Evolutionary conservation across 2,888 invertebrate genomes (phyloP).

Genomic region (Pristionchus japonicus): DNA sequence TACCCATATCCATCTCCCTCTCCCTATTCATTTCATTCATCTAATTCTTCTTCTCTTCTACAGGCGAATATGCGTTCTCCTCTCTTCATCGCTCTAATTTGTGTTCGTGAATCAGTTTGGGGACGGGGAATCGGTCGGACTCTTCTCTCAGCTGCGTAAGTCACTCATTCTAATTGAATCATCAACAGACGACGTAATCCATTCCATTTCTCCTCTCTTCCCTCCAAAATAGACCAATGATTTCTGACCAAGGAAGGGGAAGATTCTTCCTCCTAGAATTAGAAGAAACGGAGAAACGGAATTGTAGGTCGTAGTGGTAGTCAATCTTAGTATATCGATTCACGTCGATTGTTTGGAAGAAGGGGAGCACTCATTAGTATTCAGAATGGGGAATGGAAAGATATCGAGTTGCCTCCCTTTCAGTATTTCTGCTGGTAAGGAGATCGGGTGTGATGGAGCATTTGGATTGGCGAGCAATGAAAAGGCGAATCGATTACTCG

Average conservation of each 20-base stretch:
- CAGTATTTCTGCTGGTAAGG: conserved; percentile 38
- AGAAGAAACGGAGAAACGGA: neutral
- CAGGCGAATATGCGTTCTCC: conserved; percentile 29
- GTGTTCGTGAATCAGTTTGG: neutral
- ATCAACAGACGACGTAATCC: neutral
- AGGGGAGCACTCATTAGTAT: neutral
- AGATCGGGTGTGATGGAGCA: conserved; percentile 43
- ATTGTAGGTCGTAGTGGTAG: neutral
- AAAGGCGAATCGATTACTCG: neutral
- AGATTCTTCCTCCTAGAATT: neutral
- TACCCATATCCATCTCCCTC: neutral
- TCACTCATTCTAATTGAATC: conserved; percentile 1
- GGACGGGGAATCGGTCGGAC: conserved; percentile 21
- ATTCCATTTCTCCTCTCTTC: neutral
- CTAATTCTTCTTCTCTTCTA: neutral
- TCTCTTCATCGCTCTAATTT: conserved; percentile 38
- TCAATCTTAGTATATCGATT: neutral
- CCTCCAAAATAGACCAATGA: too few relatives aligned
- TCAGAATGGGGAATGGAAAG: conserved; percentile 6
- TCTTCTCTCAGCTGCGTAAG: conserved; percentile 7
- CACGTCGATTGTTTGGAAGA: too few relatives aligned
- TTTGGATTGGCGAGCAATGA: conserved; percentile 20
- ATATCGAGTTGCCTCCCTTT: neutral
- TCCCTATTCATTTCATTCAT: neutral
- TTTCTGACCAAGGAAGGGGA: neutral